Conservation (phyloP, 2,113 vertebrate genomes). For the Lota lota region DNA sequence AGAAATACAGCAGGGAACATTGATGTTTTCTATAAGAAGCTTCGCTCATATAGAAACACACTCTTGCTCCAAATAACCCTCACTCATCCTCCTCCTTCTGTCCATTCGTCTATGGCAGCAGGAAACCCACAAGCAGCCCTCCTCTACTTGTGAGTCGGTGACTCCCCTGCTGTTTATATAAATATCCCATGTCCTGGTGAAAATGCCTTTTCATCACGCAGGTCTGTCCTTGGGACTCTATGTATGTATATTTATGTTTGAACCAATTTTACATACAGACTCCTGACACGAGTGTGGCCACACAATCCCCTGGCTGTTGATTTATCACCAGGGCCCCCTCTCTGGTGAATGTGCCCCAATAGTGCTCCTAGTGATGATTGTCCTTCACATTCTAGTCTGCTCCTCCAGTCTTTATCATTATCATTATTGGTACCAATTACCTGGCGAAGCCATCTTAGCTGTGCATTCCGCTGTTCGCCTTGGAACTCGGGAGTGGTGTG, state of each 20-base stretch:
- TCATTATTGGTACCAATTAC: slow-evolving; percentile 21
- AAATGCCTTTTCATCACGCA: slow-evolving; percentile 9
- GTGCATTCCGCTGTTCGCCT: too few relatives aligned
- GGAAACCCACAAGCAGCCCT: slow-evolving; percentile 6
- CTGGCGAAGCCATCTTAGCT: slow-evolving; percentile 15
- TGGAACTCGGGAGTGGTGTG: neutral
- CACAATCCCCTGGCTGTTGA: slow-evolving; percentile 7
- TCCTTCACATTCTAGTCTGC: slow-evolving; percentile 3
- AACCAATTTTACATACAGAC: slow-evolving; percentile 42
- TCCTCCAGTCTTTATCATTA: slow-evolving; percentile 5
- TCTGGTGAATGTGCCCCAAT: slow-evolving; percentile 9
- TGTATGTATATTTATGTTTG: slow-evolving; percentile 16
- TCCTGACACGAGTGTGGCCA: slow-evolving; percentile 28
- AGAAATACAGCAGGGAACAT: too few relatives aligned
- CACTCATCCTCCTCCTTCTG: too few relatives aligned
- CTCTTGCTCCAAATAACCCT: too few relatives aligned
- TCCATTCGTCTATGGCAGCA: neutral
- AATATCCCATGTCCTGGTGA: slow-evolving; percentile 16
- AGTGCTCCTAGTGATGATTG: neutral
- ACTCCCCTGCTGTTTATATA: slow-evolving; percentile 7
- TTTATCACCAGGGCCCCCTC: slow-evolving; percentile 22
- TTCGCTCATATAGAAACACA: too few relatives aligned
- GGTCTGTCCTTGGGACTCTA: neutral
- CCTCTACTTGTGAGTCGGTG: slow-evolving; percentile 11
- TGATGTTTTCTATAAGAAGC: too few relatives aligned